Base-by-base conservation (phyloP, 2,797 vertebrate genomes). In the Masticophis lateralis region DNA sequence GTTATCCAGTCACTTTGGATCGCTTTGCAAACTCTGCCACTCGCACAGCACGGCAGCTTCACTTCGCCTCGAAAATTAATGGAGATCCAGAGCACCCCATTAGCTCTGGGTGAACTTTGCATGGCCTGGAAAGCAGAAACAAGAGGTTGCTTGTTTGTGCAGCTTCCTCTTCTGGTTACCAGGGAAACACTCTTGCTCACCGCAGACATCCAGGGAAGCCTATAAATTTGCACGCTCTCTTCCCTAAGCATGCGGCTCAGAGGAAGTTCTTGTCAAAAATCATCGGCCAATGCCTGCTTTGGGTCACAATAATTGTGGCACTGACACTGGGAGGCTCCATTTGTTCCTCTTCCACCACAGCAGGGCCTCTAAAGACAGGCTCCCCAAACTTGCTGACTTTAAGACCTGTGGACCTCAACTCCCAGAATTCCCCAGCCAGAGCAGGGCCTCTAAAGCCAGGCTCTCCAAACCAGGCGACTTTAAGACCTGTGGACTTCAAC, bases 101-200 rank as follows among this genome's bases (percentile, higher is more conserved):
- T 79, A 10, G 22, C 69, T 51, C 88, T 91, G 91, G 87, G 69
- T 92, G 90, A 92, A 92, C 95, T 89, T 91, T 93, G 59, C 0
- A 86, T 87, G 25, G 63, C 79, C 89, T 87, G 90, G 90, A 87
- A 95, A 37, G 20, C 37, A 12, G 69, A 86, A 93, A 55, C 59
- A 89, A 66, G 92, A 92, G 92, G 87, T 90, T 94, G 93, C 53
- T 93, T 51, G 47, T 51, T 94, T 93, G 87, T 59, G 12, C 8
- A 5, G 59, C 14, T 89, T 61, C 66, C 69, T 43, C 91, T 5
- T 13, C 11, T n/a, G 60, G 90, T 90, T 79, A 43, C n/a, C 89
- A 10, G 12, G 89, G 20, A 56, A 32, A 37, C 20, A 37, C 11
- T 14, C 22, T 13, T 22, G 51, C n/a, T 90, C 53, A 25, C 51